Evolutionary conservation across 2,113 vertebrate genomes (phyloP).

Genomic region (Cepphus grylle): DNA sequence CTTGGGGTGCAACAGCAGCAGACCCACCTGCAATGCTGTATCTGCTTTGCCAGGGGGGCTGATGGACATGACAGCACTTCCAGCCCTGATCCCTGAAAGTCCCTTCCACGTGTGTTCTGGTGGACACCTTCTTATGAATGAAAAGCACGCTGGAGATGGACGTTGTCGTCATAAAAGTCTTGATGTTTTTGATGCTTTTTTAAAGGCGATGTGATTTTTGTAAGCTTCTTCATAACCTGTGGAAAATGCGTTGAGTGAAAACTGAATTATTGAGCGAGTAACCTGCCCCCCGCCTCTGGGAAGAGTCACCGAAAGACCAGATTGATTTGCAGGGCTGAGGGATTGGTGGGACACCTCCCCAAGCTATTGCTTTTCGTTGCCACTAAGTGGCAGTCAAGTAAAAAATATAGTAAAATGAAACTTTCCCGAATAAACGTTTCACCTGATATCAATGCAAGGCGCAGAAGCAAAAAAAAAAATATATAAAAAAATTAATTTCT

Average conservation of each 20-base stretch:
- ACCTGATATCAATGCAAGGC: not conserved
- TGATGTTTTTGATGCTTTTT: not conserved
- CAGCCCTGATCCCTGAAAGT: not conserved
- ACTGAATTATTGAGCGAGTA: not conserved
- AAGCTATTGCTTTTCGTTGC: conserved; percentile 39
- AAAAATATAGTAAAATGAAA: conserved; percentile 61
- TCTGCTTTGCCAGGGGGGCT: not conserved
- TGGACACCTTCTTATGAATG: not conserved
- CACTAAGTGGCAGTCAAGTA: conserved; percentile 77
- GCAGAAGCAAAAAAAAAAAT: not conserved
- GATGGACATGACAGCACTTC: not conserved
- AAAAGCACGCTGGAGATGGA: fast-evolving
- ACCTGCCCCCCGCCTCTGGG: not conserved
- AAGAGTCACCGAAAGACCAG: not conserved
- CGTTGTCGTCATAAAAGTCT: fast-evolving
- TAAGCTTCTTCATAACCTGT: not conserved
- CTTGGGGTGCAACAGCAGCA: not conserved
- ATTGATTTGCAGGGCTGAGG: not conserved
- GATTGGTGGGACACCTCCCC: not conserved
- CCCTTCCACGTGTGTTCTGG: not conserved
- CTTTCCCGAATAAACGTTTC: not conserved
- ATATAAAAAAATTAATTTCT: not conserved
- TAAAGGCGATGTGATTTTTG: not conserved
- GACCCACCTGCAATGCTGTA: fast-evolving
- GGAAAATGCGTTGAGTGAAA: not conserved